These are phyloP conservation scores for Brachionus angularis DNA, from an alignment of 1,140 invertebrate genomes.

Conservation along the genomic window DNA sequence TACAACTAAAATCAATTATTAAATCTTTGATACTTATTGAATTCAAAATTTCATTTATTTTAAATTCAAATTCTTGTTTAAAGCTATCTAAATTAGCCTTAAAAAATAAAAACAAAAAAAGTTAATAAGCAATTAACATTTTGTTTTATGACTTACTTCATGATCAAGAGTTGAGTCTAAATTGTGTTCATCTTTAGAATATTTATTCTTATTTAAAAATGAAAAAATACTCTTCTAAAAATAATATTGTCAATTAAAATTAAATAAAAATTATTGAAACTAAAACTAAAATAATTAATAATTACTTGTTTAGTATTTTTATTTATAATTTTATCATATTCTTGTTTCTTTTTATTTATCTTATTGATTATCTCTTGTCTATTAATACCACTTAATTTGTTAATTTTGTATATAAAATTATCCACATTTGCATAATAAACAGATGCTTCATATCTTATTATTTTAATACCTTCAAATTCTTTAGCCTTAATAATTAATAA, in stretches of 20 bases:
- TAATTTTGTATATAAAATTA: slow-evolving; percentile 1
- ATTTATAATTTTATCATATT: not conserved
- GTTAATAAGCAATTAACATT: too few species aligned
- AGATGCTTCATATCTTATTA: not conserved
- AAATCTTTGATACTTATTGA: not conserved
- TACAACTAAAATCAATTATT: slow-evolving; percentile 11
- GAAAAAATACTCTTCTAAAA: too few species aligned
- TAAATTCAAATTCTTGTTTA: not conserved
- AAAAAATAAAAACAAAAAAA: too few species aligned
- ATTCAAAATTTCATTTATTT: not conserved
- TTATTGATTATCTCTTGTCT: not conserved
- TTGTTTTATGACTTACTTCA: too few species aligned
- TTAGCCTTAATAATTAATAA: not conserved
- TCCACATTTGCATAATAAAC: not conserved
- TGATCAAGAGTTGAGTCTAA: too few species aligned
- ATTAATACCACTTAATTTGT: not conserved
- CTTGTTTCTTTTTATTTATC: not conserved
- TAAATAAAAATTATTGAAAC: too few species aligned
- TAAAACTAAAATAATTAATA: too few species aligned
- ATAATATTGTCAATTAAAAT: too few species aligned
- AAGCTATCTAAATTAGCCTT: too few species aligned
- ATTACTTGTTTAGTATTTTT: too few species aligned
- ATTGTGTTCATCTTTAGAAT: too few species aligned
- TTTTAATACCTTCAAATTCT: slow-evolving; percentile 14
- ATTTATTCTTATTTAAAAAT: too few species aligned